These are phyloP conservation scores for Bombus terrestris DNA, from an alignment of 1,140 invertebrate species.

Conservation along the genomic window DNA sequence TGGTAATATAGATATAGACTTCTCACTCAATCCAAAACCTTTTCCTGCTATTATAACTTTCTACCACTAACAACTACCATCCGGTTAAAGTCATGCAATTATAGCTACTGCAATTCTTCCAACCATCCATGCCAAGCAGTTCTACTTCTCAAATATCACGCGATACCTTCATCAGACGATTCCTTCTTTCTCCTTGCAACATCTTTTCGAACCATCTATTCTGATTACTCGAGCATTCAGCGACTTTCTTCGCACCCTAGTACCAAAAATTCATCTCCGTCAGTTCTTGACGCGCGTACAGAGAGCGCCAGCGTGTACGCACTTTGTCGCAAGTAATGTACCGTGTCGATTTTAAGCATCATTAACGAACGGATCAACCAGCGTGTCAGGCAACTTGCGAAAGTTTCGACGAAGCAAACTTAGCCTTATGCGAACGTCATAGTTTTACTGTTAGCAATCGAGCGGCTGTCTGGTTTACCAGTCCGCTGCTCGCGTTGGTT, in stretches of 20 bases:
- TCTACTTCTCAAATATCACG: background rate
- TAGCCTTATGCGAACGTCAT: conserved; percentile 70
- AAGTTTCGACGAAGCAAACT: conserved; percentile 80
- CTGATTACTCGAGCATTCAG: background rate
- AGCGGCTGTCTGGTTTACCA: conserved; percentile 58
- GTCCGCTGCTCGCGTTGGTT: conserved; percentile 69
- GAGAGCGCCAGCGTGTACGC: background rate
- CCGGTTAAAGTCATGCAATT: background rate
- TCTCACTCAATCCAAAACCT: background rate
- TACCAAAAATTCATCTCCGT: conserved; percentile 10
- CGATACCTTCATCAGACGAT: background rate
- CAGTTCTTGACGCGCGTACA: background rate
- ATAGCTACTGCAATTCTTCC: background rate
- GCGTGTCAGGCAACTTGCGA: conserved; percentile 52
- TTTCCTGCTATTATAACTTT: background rate
- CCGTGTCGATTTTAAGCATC: conserved; percentile 54
- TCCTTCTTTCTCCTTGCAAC: background rate
- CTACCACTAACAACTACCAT: background rate
- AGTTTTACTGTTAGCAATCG: conserved; percentile 61
- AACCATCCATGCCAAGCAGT: background rate
- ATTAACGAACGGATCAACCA: conserved; percentile 41
- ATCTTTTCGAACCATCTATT: too few relatives aligned
- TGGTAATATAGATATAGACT: background rate
- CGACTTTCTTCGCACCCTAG: background rate
- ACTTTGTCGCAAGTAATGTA: conserved; percentile 27